phyloP scores from a whole-genome alignment of 2,797 vertebrate species.

The Eupleurogrammus muticus region DNA sequence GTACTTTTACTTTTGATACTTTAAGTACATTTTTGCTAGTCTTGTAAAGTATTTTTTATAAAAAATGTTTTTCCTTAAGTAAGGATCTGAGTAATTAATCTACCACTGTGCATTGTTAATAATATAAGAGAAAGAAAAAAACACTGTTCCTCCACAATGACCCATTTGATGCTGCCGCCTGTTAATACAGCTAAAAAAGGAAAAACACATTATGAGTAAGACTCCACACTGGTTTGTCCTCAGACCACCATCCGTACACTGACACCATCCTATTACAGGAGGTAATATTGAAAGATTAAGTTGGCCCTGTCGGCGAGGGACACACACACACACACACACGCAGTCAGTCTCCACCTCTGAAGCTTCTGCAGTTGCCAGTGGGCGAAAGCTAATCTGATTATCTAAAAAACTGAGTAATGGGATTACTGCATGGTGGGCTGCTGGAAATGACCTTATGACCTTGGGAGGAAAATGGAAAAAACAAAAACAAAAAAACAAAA shows the following conservation, averaged over 20 bases:
- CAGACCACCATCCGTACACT: background rate
- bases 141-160: no score
- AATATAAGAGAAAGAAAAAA: background rate
- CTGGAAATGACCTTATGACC: slow-evolving; percentile 40
- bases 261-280: background rate
- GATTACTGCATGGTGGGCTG: slow-evolving; percentile 42
- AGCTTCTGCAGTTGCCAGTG: slow-evolving; percentile 4
- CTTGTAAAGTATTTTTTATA: no score
- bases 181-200: background rate
- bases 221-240: background rate
- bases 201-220: background rate
- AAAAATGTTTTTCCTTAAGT: no score
- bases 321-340: background rate
- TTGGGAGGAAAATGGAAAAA: slow-evolving; percentile 18
- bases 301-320: background rate
- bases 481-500: no score
- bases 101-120: no score
- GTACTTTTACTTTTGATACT: no score
- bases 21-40: no score
- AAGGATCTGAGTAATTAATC: no score
- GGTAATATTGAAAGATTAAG: slow-evolving; percentile 8
- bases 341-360: slow-evolving; percentile 6
- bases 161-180: background rate
- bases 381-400: slow-evolving; percentile 54
- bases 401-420: slow-evolving; percentile 51